Base-by-base conservation (phyloP, 2,888 invertebrate genomes). In the Actias luna region DNA sequence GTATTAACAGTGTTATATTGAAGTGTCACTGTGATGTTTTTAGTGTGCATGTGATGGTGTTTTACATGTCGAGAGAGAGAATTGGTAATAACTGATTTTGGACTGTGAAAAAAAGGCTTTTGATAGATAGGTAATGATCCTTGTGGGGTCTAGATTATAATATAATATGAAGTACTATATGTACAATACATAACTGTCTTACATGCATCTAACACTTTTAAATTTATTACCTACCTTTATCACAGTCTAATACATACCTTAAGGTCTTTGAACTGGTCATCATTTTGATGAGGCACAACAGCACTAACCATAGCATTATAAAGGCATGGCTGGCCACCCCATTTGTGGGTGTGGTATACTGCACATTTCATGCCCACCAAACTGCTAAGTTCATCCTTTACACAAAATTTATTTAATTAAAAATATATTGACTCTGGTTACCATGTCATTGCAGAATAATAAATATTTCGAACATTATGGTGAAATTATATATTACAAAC, bases 291-390 rank as follows among this genome's bases (percentile, higher is more conserved):
- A 12, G 92, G 91, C 65, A 94, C 91, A 8, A 96, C 93, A 57
- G 95, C 94, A 79, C 96, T 95, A 68, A 98, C 94, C 88, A 98
- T 95, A 1, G 98, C 98, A 93, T 98, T 98, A 81, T 98, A 97
- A 71, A 97, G 96, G 61, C 94, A 93, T 7, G 94, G 93, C 62
- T 94, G 93, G 18, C 96, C 95, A 59, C 96, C 96, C 97, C 97
- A 97, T 65, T 94, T 94, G 80, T 96, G 96, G 64, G 94, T 94
- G 82, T 96, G 96, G 27, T 97, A 97, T 8, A 97, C 98, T 70
- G 95, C 95, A 89, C 98, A 98, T 85, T 97, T 98, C 90, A 95
- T 96, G 27, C 98, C 98, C 75, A 97, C 93, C 63, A 98, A 88
- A 39, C 94, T 90, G 68, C 94, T 92, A 62, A 96, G 85, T 74